Evolutionary conservation across 2,888 invertebrate genomes (phyloP).

Genomic region (Epirrhoe alternata): DNA sequence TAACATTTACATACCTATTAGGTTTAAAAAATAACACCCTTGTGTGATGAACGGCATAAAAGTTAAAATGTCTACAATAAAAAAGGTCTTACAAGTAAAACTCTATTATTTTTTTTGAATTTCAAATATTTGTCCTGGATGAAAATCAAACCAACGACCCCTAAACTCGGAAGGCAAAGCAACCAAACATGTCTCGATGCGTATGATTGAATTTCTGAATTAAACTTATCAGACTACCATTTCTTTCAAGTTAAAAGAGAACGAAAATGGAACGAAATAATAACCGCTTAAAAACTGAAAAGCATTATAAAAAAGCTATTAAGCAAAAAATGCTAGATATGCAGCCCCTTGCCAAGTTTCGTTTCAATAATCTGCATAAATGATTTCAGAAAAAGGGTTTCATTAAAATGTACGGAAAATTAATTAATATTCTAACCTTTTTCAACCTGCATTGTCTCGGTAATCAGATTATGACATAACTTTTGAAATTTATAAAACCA

Average conservation of each 20-base stretch:
- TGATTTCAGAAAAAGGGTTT: conserved; percentile 43
- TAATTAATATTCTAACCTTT: conserved; percentile 50
- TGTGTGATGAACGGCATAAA: too few species aligned
- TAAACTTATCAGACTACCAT: too few species aligned
- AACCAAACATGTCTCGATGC: too few species aligned
- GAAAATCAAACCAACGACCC: too few species aligned
- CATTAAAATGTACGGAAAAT: conserved; percentile 46
- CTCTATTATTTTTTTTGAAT: too few species aligned
- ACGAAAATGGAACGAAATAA: conserved; percentile 41
- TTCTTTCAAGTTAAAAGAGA: conserved; percentile 39
- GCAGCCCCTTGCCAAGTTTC: conserved; percentile 23
- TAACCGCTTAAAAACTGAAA: conserved; percentile 40
- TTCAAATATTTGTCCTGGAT: too few species aligned
- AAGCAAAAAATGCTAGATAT: conserved; percentile 41
- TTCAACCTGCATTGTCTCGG: conserved; percentile 51
- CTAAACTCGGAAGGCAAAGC: too few species aligned
- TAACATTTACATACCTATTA: too few species aligned
- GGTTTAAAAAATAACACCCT: too few species aligned
- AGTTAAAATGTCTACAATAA: too few species aligned
- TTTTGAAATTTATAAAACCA: conserved; percentile 40
- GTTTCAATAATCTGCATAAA: conserved; percentile 46
- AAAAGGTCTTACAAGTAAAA: too few species aligned
- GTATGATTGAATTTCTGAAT: too few species aligned
- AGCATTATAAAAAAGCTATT: conserved; percentile 30
- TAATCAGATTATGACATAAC: conserved; percentile 54